Conservation (phyloP, 2,888 invertebrate species). For the Drosophila greeni region DNA sequence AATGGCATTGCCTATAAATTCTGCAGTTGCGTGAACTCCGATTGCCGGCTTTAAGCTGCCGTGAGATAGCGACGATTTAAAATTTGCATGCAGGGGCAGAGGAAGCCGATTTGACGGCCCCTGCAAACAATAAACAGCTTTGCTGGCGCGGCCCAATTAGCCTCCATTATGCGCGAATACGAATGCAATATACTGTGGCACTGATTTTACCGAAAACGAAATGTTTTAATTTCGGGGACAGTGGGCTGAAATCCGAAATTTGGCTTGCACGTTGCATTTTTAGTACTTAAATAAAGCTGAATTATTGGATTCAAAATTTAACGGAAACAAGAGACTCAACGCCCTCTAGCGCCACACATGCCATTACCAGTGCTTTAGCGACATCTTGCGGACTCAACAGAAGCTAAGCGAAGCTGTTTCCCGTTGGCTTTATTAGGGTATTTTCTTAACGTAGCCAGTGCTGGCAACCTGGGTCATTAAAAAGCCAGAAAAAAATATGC, state of each 20-base stretch:
- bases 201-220: conserved; percentile 41
- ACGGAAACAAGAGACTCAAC: conserved; percentile 2
- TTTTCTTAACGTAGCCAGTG: background rate
- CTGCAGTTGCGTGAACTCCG: conserved; percentile 39
- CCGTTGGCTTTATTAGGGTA: conserved; percentile 3
- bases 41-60: conserved; percentile 48
- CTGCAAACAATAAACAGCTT: conserved; percentile 61
- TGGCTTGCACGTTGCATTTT: background rate
- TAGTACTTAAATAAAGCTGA: background rate
- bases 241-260: background rate
- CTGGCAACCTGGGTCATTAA: background rate
- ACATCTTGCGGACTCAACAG: background rate
- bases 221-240: conserved; percentile 1
- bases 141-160: conserved; percentile 51
- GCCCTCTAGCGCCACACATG: conserved; percentile 9
- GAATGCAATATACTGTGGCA: conserved; percentile 50
- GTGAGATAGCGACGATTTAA: conserved; percentile 32
- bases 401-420: background rate
- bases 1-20: conserved; percentile 52
- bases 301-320: conserved; percentile 4
- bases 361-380: background rate
- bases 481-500: too few relatives aligned
- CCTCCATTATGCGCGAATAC: conserved; percentile 53
- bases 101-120: conserved; percentile 11
- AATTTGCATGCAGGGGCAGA: conserved; percentile 28